A percentile compares a stretch with the other conserved stretches of the same genome.
phyloP scores from a whole-genome alignment of 2,113 vertebrate species.

The Petaurus breviceps region DNA sequence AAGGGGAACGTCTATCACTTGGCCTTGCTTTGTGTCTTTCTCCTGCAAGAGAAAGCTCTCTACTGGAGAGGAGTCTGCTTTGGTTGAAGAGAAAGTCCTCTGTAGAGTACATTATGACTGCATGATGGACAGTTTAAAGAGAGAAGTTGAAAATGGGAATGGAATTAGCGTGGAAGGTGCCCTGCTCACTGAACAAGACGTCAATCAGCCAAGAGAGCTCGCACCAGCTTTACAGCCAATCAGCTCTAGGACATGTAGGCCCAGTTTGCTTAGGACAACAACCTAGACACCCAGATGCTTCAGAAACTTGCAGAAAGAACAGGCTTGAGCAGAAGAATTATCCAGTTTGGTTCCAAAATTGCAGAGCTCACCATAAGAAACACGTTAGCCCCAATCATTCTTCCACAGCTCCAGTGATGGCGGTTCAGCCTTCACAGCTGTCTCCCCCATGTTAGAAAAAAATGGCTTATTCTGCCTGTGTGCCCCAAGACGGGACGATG shows the following conservation, averaged over 20 bases:
- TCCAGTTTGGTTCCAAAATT: slow-evolving; percentile 99
- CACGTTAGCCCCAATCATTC: slow-evolving; percentile 93
- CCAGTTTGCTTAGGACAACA: no score
- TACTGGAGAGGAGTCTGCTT: slow-evolving; percentile 97
- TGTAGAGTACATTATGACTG: slow-evolving; percentile 97
- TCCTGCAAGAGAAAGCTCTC: slow-evolving; percentile 98
- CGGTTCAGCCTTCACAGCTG: slow-evolving; percentile 88
- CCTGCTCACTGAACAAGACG: no score
- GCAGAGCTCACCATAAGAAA: slow-evolving; percentile 97
- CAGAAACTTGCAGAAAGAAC: no score
- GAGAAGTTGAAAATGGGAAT: slow-evolving; percentile 97
- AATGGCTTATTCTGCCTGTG: slow-evolving; percentile 92
- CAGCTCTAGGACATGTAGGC: no score
- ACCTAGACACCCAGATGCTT: no score
- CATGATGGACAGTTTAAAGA: slow-evolving; percentile 98
- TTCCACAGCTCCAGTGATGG: slow-evolving; percentile 87
- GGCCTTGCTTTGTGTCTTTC: slow-evolving; percentile 98
- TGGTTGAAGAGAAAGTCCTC: slow-evolving; percentile 97
- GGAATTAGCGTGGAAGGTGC: no score
- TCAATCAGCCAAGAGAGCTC: no score
- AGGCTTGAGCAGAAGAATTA: no score
- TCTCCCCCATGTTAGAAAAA: slow-evolving; percentile 92
- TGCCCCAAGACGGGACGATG: slow-evolving; percentile 92
- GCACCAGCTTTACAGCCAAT: no score
- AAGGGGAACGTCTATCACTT: slow-evolving; percentile 97